Evolutionary conservation across 2,113 vertebrate species (phyloP).

Genomic region (Indicator maculatus): DNA sequence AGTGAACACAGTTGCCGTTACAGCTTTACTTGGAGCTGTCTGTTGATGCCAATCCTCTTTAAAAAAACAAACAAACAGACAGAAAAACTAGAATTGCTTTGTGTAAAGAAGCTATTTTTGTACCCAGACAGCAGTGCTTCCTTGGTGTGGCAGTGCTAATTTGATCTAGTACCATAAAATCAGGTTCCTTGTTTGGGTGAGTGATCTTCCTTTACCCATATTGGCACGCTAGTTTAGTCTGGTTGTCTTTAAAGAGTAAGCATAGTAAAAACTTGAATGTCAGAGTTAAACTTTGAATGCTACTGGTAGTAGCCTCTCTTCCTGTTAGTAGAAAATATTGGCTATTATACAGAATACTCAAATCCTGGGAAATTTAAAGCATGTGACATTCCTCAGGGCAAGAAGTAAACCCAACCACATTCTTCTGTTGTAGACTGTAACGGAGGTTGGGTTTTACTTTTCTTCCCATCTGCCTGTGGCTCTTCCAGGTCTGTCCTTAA

Average conservation of each 20-base stretch:
- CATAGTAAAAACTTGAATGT: neutral
- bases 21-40: neutral
- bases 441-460: neutral
- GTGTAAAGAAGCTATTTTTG: neutral
- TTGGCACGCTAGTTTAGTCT: neutral
- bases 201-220: neutral
- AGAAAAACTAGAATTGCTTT: neutral
- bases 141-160: neutral
- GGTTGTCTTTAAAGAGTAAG: neutral
- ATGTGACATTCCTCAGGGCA: neutral
- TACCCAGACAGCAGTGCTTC: neutral
- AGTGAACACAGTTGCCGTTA: accelerated
- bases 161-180: neutral
- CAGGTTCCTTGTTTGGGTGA: neutral
- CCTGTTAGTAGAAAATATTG: neutral
- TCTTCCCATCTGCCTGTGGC: neutral
- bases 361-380: neutral
- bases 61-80: neutral
- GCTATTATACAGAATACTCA: neutral
- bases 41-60: neutral
- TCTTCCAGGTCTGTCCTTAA: neutral
- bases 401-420: neutral
- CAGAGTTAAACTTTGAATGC: neutral
- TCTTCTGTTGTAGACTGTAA: no score
- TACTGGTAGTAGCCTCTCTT: neutral